These are phyloP conservation scores for Ophiothrix spiculata DNA, from an alignment of 35 echinoderm and acorn worm genomes.

Conservation along the genomic window DNA sequence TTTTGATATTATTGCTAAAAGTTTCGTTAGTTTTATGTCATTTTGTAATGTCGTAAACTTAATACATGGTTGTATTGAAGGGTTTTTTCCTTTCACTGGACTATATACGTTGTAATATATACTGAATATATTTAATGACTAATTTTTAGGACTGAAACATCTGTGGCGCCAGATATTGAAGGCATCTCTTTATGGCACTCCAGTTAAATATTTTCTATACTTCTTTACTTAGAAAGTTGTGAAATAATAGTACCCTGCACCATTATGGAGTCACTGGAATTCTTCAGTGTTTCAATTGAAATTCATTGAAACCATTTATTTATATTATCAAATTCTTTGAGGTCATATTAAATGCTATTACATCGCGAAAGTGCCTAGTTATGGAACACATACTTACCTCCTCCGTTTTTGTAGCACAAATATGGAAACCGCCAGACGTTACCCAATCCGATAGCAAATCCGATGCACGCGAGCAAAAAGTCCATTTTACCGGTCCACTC, in stretches of 20 bases:
- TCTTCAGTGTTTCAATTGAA: not conserved
- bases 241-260: not conserved
- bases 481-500: constrained; percentile 44
- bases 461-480: constrained; percentile 33
- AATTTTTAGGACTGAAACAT: too few relatives aligned
- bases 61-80: too few relatives aligned
- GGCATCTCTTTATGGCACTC: too few relatives aligned
- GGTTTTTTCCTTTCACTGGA: too few relatives aligned
- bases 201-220: not conserved
- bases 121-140: too few relatives aligned
- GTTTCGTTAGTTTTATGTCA: too few relatives aligned
- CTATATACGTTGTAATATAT: too few relatives aligned
- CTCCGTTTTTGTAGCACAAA: constrained; percentile 44
- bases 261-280: not conserved
- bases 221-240: not conserved
- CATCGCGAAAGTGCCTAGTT: not conserved
- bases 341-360: not conserved
- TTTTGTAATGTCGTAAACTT: too few relatives aligned
- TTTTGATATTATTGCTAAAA: too few relatives aligned
- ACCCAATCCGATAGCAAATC: constrained; percentile 39
- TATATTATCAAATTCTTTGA: not conserved
- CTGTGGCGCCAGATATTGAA: too few relatives aligned
- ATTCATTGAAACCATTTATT: not conserved
- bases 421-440: constrained; percentile 46
- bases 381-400: constrained; percentile 21